A percentile compares a stretch with the other conserved stretches of the same genome.
phyloP scores from a whole-genome alignment of 2,113 vertebrate species.

The Mirounga angustirostris region DNA sequence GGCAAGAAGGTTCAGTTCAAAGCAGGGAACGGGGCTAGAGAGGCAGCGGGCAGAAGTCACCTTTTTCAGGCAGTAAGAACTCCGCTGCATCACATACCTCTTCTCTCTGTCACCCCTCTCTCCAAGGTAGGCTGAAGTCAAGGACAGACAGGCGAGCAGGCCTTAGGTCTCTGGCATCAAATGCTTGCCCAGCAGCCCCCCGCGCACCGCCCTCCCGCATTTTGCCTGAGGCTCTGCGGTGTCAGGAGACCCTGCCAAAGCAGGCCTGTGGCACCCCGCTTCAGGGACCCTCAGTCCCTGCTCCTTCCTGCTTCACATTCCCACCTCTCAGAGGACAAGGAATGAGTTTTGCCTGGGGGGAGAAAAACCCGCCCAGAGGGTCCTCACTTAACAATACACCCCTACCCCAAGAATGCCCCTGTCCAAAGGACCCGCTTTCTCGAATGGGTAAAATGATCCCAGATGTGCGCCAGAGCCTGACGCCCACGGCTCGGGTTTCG shows the following conservation, averaged over 20 bases:
- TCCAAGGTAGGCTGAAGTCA: slow-evolving; percentile 68
- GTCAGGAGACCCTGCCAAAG: background rate
- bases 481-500: slow-evolving; percentile 55
- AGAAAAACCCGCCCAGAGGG: slow-evolving; percentile 11
- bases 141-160: slow-evolving; percentile 68
- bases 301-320: slow-evolving; percentile 11
- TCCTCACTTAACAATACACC: background rate
- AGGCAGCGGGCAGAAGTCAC: rapidly evolving
- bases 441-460: slow-evolving; percentile 66
- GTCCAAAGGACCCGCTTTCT: slow-evolving; percentile 51
- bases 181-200: slow-evolving; percentile 59
- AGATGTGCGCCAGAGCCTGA: slow-evolving; percentile 48
- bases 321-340: slow-evolving; percentile 63
- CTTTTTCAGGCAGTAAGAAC: rapidly evolving
- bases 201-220: background rate
- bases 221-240: background rate
- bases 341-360: background rate
- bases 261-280: background rate
- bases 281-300: background rate
- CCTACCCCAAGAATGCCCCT: slow-evolving; percentile 49
- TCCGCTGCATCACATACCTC: rapidly evolving
- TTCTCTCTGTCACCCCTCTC: background rate
- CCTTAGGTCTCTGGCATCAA: slow-evolving; percentile 58
- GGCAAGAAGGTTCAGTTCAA: rapidly evolving
- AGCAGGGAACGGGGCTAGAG: background rate